Percentiles rank a stretch among this genome's conserved stretches.
Conservation (phyloP, 2,113 vertebrate genomes). For the Corydoras sp. region DNA sequence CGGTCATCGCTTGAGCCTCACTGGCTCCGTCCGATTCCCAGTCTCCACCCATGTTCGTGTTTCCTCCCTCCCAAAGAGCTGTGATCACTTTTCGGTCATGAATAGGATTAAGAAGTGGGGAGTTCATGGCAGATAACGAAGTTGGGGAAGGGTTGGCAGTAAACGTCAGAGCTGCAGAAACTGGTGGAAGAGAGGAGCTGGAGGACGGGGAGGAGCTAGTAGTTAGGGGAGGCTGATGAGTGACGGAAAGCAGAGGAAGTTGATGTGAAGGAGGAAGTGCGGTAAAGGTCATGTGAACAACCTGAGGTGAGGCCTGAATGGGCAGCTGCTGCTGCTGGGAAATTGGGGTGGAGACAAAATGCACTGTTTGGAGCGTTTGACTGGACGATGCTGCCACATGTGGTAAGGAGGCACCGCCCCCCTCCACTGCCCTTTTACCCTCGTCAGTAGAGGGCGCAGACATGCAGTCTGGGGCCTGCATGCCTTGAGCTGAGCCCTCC, state of each 20-base stretch:
- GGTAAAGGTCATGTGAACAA: constrained; percentile 68
- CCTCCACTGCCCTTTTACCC: background rate
- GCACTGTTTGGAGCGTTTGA: constrained; percentile 63
- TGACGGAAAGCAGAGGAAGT: constrained; percentile 54
- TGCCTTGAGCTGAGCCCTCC: constrained; percentile 62
- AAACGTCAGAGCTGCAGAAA: constrained; percentile 56
- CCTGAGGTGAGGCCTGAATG: constrained; percentile 55
- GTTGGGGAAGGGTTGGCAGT: constrained; percentile 34
- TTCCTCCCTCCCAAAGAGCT: constrained; percentile 50
- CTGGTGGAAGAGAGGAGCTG: constrained; percentile 46
- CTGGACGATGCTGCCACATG: constrained; percentile 62
- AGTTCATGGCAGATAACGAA: constrained; percentile 44
- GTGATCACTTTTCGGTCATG: constrained; percentile 53
- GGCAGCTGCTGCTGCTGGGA: constrained; percentile 59
- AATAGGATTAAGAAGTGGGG: constrained; percentile 51
- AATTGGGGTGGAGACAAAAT: constrained; percentile 63
- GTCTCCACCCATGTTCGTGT: constrained; percentile 30
- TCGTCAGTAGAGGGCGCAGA: constrained; percentile 57
- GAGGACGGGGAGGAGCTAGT: constrained; percentile 45
- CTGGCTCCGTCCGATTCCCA: constrained; percentile 48
- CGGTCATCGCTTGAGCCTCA: constrained; percentile 45
- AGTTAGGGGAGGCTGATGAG: constrained; percentile 56
- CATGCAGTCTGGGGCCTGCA: constrained; percentile 67
- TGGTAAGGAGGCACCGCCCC: constrained; percentile 25
- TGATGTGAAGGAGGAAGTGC: constrained; percentile 50